Evolutionary conservation across 2,888 invertebrate genomes (phyloP).

Genomic region (Aricia artaxerxes): DNA sequence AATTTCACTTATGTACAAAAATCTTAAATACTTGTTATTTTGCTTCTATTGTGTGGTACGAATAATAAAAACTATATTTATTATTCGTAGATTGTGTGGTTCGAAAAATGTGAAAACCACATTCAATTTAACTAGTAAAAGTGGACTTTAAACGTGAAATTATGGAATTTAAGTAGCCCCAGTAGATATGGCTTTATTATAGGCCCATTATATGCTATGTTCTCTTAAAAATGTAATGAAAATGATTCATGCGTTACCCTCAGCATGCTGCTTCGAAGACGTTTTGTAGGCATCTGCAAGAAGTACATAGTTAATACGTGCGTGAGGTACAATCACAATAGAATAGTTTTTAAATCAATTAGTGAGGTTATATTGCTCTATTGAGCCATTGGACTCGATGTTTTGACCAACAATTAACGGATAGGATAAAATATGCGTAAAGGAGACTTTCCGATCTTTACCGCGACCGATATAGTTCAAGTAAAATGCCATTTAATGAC

Average conservation of each 20-base stretch:
- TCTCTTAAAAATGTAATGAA: neutral
- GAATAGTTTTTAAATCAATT: neutral
- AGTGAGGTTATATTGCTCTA: no score
- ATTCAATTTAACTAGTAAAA: neutral
- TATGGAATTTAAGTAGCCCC: neutral
- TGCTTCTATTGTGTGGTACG: neutral
- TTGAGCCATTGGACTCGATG: no score
- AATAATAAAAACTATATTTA: neutral
- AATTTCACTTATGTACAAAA: neutral
- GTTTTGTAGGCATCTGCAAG: conserved; percentile 77
- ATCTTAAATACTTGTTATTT: neutral
- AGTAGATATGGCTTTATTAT: neutral
- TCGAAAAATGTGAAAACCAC: conserved; percentile 1
- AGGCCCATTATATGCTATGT: neutral
- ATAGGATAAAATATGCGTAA: no score
- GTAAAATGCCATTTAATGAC: no score
- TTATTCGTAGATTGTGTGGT: neutral
- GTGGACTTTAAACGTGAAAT: neutral
- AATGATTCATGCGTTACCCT: conserved; percentile 67
- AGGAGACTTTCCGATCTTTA: no score
- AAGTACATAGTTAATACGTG: conserved; percentile 33
- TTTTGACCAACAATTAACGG: no score
- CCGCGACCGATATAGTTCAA: no score
- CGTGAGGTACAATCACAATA: neutral
- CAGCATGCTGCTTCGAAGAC: conserved; percentile 71